phyloP scores from a whole-genome alignment of 2,113 vertebrate species.

The Oceanites oceanicus region DNA sequence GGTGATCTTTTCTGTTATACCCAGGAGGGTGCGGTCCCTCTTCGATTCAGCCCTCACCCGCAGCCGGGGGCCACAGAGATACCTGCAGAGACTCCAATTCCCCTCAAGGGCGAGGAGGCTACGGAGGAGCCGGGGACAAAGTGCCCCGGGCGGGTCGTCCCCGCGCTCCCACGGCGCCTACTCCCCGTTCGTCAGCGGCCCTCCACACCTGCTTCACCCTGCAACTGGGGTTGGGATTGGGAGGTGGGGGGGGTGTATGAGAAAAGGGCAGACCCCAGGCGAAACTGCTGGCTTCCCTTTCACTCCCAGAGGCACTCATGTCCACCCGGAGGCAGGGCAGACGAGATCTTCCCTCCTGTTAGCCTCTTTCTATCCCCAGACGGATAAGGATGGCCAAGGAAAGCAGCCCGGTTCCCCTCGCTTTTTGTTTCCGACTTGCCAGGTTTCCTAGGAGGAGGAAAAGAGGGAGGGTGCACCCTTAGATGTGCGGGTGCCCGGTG shows the following conservation, averaged over 20 bases:
- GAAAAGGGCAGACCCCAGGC: background rate
- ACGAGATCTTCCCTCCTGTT: accelerated
- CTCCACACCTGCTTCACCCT: accelerated
- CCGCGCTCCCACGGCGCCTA: accelerated
- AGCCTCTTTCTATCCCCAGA: background rate
- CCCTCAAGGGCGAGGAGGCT: background rate
- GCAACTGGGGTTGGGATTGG: background rate
- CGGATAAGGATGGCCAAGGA: background rate
- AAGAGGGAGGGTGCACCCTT: accelerated
- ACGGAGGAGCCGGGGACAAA: accelerated
- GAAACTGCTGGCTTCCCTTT: background rate
- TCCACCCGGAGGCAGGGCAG: background rate
- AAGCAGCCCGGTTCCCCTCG: accelerated
- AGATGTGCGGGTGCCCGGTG: accelerated
- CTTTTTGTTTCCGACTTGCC: background rate
- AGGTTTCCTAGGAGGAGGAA: background rate
- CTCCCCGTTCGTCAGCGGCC: accelerated
- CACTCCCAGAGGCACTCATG: background rate
- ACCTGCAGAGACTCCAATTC: background rate
- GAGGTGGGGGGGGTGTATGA: too few relatives aligned
- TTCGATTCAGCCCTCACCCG: background rate
- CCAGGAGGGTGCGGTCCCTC: accelerated
- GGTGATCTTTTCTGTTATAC: background rate
- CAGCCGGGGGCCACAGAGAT: background rate
- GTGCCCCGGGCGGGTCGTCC: accelerated